Evolutionary conservation across 2,113 vertebrate genomes (phyloP), one percentile per base, ranked within the genome.

Genomic region (Cephalopterus ornatus): DNA sequence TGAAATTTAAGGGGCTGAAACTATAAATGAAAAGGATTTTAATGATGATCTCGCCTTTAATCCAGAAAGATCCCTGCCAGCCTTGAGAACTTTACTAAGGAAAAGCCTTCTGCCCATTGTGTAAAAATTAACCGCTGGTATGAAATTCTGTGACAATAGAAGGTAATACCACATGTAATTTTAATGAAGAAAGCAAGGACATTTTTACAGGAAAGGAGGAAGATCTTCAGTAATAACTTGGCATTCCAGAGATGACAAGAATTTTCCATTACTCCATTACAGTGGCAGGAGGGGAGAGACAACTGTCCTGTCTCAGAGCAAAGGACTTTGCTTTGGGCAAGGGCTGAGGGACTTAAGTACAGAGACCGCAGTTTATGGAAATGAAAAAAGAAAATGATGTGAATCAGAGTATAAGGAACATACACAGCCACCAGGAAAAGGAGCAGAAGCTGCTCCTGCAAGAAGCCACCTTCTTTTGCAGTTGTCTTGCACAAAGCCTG

Each of bases 1-100:
- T 58, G 68, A 95, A 96, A 96, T 87, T 87, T 87, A 92, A 95
- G 88, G 70, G 86, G 94, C 77, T 93, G 83, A 91, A 95, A 92
- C 66, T 67, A 65, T 66, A 95, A 96, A 91, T 85, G 83, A 81
- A 84, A 91, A 87, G 52, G 83, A 78, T 94, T 95, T 94, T 92
- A 95, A 93, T 72, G 80, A 91, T 61, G 70, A 95, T 89, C 86
- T 92, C 5, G 35, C 80, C 84, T 85, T 94, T 82, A 96, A 96
- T 92, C 85, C 88, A 61, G 76, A 59, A 68, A 82, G 74, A 94
- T 91, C 83, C 76, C 49, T 53, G 53, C 46, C 56, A 92, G 58
- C 37, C 62, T 82, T 42, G 70, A 81, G 91, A 92, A 93, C 52
- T 65, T 90, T 11, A 30, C 61, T 81, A 28, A 73, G 58, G 49